These are phyloP conservation scores for Formica selysi DNA, from an alignment of 1,140 invertebrate species.

Conservation along the genomic window DNA sequence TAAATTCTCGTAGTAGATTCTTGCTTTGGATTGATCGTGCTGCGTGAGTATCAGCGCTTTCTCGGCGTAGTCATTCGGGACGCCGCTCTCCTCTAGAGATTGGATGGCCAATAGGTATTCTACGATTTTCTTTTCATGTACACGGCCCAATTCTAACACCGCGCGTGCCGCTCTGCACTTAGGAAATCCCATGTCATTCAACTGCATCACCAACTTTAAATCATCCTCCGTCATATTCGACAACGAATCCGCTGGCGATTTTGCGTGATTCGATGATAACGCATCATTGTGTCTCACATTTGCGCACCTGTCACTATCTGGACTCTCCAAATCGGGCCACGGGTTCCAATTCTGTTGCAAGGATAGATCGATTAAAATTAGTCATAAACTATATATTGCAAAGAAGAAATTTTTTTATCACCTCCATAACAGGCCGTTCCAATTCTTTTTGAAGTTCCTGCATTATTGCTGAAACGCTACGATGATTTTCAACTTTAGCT, in stretches of 20 bases:
- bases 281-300: slow-evolving; percentile 55
- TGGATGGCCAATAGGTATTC: slow-evolving; percentile 84
- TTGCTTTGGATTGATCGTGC: slow-evolving; percentile 86
- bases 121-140: slow-evolving; percentile 94
- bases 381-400: neutral
- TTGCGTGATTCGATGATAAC: slow-evolving; percentile 66
- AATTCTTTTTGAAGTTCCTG: slow-evolving; percentile 91
- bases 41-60: slow-evolving; percentile 85
- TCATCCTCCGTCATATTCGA: slow-evolving; percentile 84
- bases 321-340: slow-evolving; percentile 81
- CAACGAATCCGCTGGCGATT: slow-evolving; percentile 70
- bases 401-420: slow-evolving; percentile 53
- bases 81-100: slow-evolving; percentile 90
- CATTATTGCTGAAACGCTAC: slow-evolving; percentile 91
- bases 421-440: slow-evolving; percentile 86
- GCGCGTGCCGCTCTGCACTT: slow-evolving; percentile 92
- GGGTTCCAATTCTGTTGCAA: slow-evolving; percentile 83
- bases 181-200: slow-evolving; percentile 95
- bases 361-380: slow-evolving; percentile 51
- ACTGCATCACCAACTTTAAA: slow-evolving; percentile 90
- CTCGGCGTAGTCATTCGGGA: slow-evolving; percentile 89
- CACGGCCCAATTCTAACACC: slow-evolving; percentile 89
- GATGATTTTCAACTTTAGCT: slow-evolving; percentile 85
- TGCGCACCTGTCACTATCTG: slow-evolving; percentile 65
- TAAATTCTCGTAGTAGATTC: slow-evolving; percentile 87